These are phyloP conservation scores for Smittia aterrima DNA, from an alignment of 2,888 invertebrate species.

Conservation along the genomic window DNA sequence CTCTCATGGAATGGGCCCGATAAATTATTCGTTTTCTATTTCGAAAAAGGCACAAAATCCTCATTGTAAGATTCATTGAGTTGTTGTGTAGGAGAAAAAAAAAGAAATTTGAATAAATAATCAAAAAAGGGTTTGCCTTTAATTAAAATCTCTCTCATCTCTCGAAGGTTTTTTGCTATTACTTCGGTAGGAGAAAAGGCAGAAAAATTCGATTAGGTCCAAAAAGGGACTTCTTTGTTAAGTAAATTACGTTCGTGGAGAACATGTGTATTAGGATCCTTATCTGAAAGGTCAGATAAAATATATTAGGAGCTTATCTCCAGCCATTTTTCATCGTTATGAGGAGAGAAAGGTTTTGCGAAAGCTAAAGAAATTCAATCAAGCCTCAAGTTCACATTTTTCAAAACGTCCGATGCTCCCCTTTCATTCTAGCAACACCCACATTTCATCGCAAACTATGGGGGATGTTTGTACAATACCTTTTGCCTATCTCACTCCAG, in stretches of 20 bases:
- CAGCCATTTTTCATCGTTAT: constrained; percentile 13
- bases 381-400: neutral
- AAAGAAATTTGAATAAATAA: constrained; percentile 40
- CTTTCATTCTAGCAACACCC: neutral
- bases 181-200: constrained; percentile 29
- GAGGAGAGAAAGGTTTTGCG: neutral
- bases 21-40: constrained; percentile 31
- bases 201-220: constrained; percentile 41
- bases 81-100: constrained; percentile 16
- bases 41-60: constrained; percentile 21
- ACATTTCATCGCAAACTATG: neutral
- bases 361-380: too few species aligned
- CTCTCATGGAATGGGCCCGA: constrained; percentile 8
- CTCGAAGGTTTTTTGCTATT: neutral
- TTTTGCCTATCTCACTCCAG: neutral
- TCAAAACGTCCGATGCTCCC: neutral
- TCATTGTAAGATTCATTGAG: constrained; percentile 41
- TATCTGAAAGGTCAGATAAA: constrained; percentile 32
- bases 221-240: neutral
- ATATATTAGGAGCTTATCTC: constrained; percentile 27
- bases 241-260: constrained; percentile 14
- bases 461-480: neutral
- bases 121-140: constrained; percentile 40
- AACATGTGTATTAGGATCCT: constrained; percentile 30
- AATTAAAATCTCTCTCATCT: constrained; percentile 39